Conservation (phyloP, 1,140 invertebrate species). For the Psix sp. region DNA sequence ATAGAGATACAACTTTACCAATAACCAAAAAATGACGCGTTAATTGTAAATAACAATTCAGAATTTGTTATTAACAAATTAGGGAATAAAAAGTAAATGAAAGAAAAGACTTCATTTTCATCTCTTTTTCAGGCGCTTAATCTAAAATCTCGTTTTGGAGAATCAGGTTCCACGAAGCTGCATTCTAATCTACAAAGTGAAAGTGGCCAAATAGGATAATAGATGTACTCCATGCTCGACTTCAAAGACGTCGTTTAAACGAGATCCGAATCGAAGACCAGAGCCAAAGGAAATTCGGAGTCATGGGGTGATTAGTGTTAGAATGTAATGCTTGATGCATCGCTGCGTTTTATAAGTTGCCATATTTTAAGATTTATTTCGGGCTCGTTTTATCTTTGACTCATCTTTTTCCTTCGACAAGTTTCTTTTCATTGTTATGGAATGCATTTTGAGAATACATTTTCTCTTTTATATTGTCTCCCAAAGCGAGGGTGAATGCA, state of each 20-base stretch:
- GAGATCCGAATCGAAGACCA: not conserved
- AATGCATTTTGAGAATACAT: slow-evolving; percentile 10
- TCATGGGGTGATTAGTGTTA: too few species aligned
- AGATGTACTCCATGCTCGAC: slow-evolving; percentile 8
- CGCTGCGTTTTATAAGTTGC: not conserved
- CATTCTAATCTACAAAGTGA: slow-evolving; percentile 19
- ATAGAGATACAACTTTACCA: too few species aligned
- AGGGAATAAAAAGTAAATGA: too few species aligned
- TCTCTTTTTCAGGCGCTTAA: not conserved
- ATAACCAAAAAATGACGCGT: too few species aligned
- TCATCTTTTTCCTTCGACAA: slow-evolving; percentile 2
- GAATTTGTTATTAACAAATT: too few species aligned
- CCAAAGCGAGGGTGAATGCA: not conserved
- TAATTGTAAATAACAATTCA: too few species aligned
- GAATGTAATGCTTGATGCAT: not conserved
- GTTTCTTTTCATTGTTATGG: slow-evolving; percentile 8
- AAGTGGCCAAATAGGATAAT: slow-evolving; percentile 11
- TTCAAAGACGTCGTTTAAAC: slow-evolving; percentile 7
- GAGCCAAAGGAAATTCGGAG: too few species aligned
- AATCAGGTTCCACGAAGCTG: slow-evolving; percentile 4
- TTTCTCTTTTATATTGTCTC: slow-evolving; percentile 1
- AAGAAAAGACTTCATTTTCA: too few species aligned
- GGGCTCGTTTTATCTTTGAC: not conserved
- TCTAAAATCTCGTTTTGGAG: slow-evolving; percentile 10
- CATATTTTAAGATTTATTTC: not conserved